These are phyloP conservation scores for Saccostrea echinata DNA, from an alignment of 1,140 invertebrate genomes.

Conservation along the genomic window DNA sequence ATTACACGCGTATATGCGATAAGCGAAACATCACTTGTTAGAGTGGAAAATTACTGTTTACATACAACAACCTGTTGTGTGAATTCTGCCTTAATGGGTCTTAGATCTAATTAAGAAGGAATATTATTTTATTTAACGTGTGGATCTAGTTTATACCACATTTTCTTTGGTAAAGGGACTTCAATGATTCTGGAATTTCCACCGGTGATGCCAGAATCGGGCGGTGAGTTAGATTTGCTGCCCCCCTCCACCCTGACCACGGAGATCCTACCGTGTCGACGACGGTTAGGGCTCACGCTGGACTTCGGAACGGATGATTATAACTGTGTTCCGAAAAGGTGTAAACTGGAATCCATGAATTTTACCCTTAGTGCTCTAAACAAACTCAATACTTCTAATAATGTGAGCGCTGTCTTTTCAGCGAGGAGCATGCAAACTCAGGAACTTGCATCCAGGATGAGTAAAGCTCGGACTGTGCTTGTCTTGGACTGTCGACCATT, in stretches of 20 bases:
- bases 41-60: slow-evolving; percentile 31
- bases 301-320: slow-evolving; percentile 63
- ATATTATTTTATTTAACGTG: neutral
- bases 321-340: slow-evolving; percentile 66
- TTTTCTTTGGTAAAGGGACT: neutral
- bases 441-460: slow-evolving; percentile 68
- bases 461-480: slow-evolving; percentile 79
- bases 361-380: slow-evolving; percentile 57
- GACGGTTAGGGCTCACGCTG: slow-evolving; percentile 64
- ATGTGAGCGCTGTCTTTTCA: slow-evolving; percentile 26
- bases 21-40: slow-evolving; percentile 31
- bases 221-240: slow-evolving; percentile 72
- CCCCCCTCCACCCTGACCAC: slow-evolving; percentile 61
- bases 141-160: slow-evolving; percentile 1
- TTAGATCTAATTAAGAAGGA: neutral
- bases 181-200: slow-evolving; percentile 27
- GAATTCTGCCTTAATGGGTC: slow-evolving; percentile 5
- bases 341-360: slow-evolving; percentile 70
- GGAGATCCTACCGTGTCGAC: slow-evolving; percentile 59
- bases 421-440: slow-evolving; percentile 66
- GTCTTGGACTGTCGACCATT: slow-evolving; percentile 88
- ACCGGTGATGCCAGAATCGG: slow-evolving; percentile 71
- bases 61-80: slow-evolving; percentile 31
- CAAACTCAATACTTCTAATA: slow-evolving; percentile 52
- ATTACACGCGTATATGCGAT: slow-evolving; percentile 21